Evolutionary conservation across 2,888 invertebrate species (phyloP).

Genomic region (Muschampia plurimacula): DNA sequence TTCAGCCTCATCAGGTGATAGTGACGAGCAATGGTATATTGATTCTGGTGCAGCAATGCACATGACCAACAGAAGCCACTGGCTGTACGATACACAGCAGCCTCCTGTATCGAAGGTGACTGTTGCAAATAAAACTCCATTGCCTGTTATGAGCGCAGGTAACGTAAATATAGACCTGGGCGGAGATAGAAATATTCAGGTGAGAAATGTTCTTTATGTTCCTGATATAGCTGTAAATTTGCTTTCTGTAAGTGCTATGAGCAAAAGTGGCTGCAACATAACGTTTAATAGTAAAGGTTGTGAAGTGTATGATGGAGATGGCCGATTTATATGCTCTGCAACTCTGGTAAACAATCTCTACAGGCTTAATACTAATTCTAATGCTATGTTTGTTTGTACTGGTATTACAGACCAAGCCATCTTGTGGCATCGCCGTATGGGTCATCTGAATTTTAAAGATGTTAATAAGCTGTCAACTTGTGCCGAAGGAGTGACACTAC

Average conservation of each 20-base stretch:
- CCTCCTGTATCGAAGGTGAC: constrained; percentile 44
- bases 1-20: constrained; percentile 36
- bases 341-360: constrained; percentile 32
- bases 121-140: constrained; percentile 44
- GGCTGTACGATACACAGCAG: constrained; percentile 27
- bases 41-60: constrained; percentile 47
- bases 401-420: constrained; percentile 13
- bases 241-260: constrained; percentile 47
- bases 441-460: constrained; percentile 38
- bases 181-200: constrained; percentile 41
- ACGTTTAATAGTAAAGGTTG: constrained; percentile 43
- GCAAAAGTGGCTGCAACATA: constrained; percentile 43
- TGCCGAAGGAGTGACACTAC: constrained; percentile 7
- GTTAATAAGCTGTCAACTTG: constrained; percentile 19
- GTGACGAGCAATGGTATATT: constrained; percentile 37
- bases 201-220: constrained; percentile 49
- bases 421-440: constrained; percentile 42
- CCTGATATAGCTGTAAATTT: constrained; percentile 47
- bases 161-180: constrained; percentile 32
- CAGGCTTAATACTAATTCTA: constrained; percentile 11
- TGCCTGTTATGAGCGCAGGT: constrained; percentile 42
- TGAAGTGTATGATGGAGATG: constrained; percentile 8
- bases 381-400: constrained; percentile 1
- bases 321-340: constrained; percentile 23
- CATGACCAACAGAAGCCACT: constrained; percentile 40